Conservation (phyloP, 2,797 vertebrate species). For the Sylvia borin region DNA sequence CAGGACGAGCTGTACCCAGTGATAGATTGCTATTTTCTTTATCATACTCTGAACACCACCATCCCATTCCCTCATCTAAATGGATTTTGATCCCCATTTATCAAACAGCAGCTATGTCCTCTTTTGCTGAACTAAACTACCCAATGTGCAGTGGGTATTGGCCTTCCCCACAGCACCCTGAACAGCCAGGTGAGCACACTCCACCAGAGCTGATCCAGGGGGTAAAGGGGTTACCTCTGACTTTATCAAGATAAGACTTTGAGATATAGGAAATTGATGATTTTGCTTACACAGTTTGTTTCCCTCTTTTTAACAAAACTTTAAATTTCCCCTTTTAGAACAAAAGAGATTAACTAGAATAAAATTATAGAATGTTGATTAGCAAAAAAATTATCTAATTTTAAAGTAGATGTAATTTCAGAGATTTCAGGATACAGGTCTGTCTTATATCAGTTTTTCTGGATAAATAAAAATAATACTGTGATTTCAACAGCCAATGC, state of each 20-base stretch:
- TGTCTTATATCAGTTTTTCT: neutral
- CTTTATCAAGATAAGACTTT: neutral
- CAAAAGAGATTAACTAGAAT: neutral
- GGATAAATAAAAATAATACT: neutral
- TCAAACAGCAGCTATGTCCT: constrained; percentile 45
- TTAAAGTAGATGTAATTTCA: neutral
- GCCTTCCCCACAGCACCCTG: neutral
- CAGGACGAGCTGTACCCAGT: neutral
- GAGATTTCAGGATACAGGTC: neutral
- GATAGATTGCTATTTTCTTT: constrained; percentile 55
- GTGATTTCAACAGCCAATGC: neutral
- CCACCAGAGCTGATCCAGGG: neutral
- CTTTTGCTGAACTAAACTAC: constrained; percentile 3
- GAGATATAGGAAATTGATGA: neutral
- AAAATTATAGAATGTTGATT: neutral
- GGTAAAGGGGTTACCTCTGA: neutral
- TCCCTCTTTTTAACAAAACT: neutral
- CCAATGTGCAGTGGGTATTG: neutral
- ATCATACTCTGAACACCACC: constrained; percentile 19
- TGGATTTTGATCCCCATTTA: constrained; percentile 60
- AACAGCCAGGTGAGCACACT: neutral
- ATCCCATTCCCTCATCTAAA: constrained; percentile 56
- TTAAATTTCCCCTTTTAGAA: neutral
- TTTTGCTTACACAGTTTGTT: neutral
- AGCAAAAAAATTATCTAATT: neutral